Evolutionary conservation across 2,888 invertebrate genomes (phyloP).

Genomic region (Parasteatoda lunata): DNA sequence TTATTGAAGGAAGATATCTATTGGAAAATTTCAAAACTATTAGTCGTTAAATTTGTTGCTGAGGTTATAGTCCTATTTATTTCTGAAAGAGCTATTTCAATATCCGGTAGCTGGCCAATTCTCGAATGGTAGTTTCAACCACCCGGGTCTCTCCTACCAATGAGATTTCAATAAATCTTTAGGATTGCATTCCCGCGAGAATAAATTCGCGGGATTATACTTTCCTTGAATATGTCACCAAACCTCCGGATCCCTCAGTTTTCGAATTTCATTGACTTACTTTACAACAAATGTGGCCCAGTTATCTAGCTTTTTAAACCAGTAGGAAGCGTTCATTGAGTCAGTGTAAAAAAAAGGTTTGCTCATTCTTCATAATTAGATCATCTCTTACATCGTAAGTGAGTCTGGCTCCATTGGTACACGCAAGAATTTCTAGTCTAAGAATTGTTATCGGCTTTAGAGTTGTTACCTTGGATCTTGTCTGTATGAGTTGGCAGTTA

Average conservation of each 20-base stretch:
- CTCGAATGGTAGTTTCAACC: neutral
- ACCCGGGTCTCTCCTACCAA: neutral
- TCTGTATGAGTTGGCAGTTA: neutral
- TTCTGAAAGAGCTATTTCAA: too few relatives aligned
- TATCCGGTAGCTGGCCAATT: neutral
- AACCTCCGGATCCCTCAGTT: too few relatives aligned
- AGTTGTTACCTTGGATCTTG: too few relatives aligned
- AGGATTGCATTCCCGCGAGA: neutral
- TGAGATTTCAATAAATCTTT: neutral
- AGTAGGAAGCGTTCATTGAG: neutral
- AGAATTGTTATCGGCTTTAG: neutral
- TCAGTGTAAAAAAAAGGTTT: neutral
- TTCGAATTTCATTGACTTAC: neutral
- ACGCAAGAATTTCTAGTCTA: neutral
- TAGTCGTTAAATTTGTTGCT: neutral
- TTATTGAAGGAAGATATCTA: slow-evolving; percentile 1
- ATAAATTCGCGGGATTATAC: too few relatives aligned
- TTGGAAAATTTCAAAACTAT: neutral
- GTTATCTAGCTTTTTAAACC: neutral
- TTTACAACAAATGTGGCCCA: neutral
- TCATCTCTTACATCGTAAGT: neutral
- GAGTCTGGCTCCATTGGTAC: neutral
- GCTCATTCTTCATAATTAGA: neutral
- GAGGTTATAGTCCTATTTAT: neutral
- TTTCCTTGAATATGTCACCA: too few relatives aligned